A percentile compares a stretch with the other conserved stretches of the same genome.
Conservation (phyloP, 2,113 vertebrate genomes). For the Zapornia atra region DNA sequence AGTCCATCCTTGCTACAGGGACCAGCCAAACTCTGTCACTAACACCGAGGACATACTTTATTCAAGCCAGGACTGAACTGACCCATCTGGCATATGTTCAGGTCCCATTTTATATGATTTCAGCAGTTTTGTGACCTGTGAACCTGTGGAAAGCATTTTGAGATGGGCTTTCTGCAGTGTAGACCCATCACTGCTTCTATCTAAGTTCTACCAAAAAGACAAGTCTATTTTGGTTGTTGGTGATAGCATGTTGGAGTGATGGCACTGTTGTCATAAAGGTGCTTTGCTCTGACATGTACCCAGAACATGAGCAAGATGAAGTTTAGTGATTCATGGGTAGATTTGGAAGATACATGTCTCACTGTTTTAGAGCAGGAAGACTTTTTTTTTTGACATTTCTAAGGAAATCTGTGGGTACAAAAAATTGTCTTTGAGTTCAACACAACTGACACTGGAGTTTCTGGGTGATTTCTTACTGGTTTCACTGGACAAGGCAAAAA, state of each 20-base stretch:
- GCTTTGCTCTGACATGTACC: not conserved
- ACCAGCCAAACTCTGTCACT: not conserved
- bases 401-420: not conserved
- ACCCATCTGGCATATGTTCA: not conserved
- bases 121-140: not conserved
- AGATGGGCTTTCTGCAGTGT: not conserved
- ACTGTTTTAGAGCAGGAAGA: not conserved
- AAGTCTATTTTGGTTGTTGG: not conserved
- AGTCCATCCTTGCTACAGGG: not conserved
- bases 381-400: not conserved
- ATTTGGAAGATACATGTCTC: not conserved
- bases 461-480: not conserved
- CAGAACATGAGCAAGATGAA: not conserved
- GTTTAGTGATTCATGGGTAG: not conserved
- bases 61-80: not conserved
- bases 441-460: not conserved
- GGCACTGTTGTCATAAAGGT: not conserved
- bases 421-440: not conserved
- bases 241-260: not conserved
- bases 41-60: not conserved
- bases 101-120: not conserved
- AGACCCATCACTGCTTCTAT: not conserved
- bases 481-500: not conserved
- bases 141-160: not conserved
- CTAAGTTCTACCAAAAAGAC: not conserved